Evolutionary conservation across 1,140 invertebrate species (phyloP).

Genomic region (Dicyema japonicum): DNA sequence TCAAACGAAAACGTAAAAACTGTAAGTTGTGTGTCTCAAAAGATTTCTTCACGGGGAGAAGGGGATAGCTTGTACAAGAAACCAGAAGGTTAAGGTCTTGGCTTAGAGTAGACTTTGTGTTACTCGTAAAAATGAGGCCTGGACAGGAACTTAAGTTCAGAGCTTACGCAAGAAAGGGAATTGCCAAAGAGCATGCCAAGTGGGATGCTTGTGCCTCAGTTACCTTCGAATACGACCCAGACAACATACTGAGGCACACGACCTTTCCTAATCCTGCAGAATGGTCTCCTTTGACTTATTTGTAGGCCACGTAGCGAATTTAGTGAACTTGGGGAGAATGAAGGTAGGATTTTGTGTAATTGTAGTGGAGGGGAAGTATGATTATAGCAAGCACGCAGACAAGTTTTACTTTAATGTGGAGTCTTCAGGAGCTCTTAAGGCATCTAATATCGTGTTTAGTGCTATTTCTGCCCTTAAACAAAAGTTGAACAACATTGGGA

Average conservation of each 20-base stretch:
- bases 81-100: too few relatives aligned
- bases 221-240: conserved; percentile 93
- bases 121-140: too few relatives aligned
- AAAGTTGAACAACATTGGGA: conserved; percentile 72
- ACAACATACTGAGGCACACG: conserved; percentile 79
- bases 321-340: conserved; percentile 57
- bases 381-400: conserved; percentile 64
- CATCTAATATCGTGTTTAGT: conserved; percentile 81
- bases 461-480: conserved; percentile 64
- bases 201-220: conserved; percentile 96
- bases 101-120: too few relatives aligned
- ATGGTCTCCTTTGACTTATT: conserved; percentile 28
- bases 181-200: conserved; percentile 97
- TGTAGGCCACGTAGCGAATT: conserved; percentile 64
- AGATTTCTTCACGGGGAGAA: too few relatives aligned
- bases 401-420: conserved; percentile 93
- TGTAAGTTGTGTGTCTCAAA: conserved; percentile 16
- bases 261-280: conserved; percentile 83
- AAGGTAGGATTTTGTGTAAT: conserved; percentile 12
- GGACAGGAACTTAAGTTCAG: conserved; percentile 56
- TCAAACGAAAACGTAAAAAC: conserved; percentile 58
- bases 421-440: conserved; percentile 56
- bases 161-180: conserved; percentile 71
- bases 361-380: conserved; percentile 54
- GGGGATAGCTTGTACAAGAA: too few relatives aligned